These are phyloP conservation scores for Anguilla marmorata DNA, from an alignment of 2,797 vertebrate genomes.

Conservation along the genomic window DNA sequence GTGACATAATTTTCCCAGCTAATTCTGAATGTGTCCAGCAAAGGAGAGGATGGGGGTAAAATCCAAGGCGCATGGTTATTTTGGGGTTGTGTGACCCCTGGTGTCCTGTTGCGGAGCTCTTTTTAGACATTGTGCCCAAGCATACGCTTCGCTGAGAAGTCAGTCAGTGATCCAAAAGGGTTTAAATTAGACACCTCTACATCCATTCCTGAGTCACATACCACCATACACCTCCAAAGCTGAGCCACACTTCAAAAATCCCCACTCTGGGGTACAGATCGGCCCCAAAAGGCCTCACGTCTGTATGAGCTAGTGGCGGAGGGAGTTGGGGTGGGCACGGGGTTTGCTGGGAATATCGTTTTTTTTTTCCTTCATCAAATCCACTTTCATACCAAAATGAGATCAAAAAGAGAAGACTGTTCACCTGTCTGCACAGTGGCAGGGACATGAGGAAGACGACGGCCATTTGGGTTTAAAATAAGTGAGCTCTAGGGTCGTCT, in stretches of 20 bases:
- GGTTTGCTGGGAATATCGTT: no score
- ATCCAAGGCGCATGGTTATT: neutral
- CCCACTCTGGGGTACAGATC: slow-evolving; percentile 39
- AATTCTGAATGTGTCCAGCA: neutral
- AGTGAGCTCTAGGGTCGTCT: neutral
- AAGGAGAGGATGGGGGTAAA: neutral
- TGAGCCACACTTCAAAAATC: slow-evolving; percentile 40
- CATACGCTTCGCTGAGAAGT: neutral
- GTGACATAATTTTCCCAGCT: neutral
- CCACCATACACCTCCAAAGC: slow-evolving; percentile 31
- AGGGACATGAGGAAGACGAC: neutral
- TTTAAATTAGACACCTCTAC: slow-evolving; percentile 42
- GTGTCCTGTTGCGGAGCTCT: neutral
- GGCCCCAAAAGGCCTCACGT: slow-evolving; percentile 13
- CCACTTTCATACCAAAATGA: no score
- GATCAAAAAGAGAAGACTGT: no score
- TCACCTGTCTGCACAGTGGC: neutral
- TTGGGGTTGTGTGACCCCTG: neutral
- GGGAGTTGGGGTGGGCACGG: no score
- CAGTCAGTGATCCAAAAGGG: slow-evolving; percentile 28
- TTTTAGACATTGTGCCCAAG: neutral
- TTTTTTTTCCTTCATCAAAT: no score
- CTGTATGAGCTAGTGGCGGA: neutral
- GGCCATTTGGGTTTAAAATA: neutral
- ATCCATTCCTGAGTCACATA: slow-evolving; percentile 36